Conservation (phyloP, 2,888 invertebrate genomes). For the Scaptomyza parva region DNA sequence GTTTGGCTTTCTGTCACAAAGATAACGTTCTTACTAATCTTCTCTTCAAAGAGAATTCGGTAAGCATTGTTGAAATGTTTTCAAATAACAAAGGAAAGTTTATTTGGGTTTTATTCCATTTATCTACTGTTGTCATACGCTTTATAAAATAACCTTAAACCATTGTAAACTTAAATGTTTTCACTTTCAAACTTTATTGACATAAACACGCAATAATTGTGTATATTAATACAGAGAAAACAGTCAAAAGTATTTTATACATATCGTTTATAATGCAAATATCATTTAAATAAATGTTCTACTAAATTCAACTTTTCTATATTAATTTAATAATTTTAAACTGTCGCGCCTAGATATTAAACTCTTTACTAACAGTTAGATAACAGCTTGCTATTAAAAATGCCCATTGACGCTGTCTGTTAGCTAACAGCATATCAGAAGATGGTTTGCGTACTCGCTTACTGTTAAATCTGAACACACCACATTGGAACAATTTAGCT, state of each 20-base stretch:
- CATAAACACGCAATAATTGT: no score
- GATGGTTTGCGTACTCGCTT: constrained; percentile 25
- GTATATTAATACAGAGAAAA: no score
- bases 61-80: no score
- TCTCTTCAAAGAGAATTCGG: neutral
- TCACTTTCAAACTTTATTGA: no score
- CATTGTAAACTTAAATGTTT: no score
- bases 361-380: neutral
- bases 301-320: neutral
- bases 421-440: constrained; percentile 1
- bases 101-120: no score
- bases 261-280: neutral
- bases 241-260: neutral
- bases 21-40: neutral
- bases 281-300: neutral
- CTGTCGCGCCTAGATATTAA: constrained; percentile 4
- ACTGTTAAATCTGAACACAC: neutral
- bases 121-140: no score
- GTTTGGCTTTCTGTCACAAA: constrained; percentile 19
- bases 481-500: constrained; percentile 26
- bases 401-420: constrained; percentile 2
- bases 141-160: no score
- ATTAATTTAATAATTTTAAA: neutral
- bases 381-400: neutral
- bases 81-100: neutral